Conservation (phyloP, 2,888 invertebrate species). For the Patella depressa region DNA sequence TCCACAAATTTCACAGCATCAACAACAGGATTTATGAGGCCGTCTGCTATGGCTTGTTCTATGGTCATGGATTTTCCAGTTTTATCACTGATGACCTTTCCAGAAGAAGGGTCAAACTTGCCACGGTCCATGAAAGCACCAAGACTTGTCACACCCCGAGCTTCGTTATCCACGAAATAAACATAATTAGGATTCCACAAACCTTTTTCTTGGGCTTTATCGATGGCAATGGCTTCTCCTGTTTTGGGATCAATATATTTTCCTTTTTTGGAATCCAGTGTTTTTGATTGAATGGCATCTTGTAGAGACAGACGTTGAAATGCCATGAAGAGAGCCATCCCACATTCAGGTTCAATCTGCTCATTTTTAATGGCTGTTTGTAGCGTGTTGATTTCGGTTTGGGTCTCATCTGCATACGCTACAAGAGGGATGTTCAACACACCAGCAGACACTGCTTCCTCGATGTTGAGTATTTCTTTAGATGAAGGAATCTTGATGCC, state of each 20-base stretch:
- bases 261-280: slow-evolving; percentile 71
- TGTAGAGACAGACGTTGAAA: slow-evolving; percentile 70
- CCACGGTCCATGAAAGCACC: slow-evolving; percentile 58
- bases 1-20: slow-evolving; percentile 58
- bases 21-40: slow-evolving; percentile 71
- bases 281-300: slow-evolving; percentile 65
- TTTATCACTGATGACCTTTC: slow-evolving; percentile 78
- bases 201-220: slow-evolving; percentile 81
- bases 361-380: slow-evolving; percentile 58
- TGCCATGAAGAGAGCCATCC: slow-evolving; percentile 57
- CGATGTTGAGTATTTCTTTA: slow-evolving; percentile 78
- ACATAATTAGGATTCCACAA: slow-evolving; percentile 58
- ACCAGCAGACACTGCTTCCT: slow-evolving; percentile 66
- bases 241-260: slow-evolving; percentile 68
- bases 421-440: slow-evolving; percentile 56
- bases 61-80: slow-evolving; percentile 77
- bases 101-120: slow-evolving; percentile 76
- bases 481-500: slow-evolving; percentile 82
- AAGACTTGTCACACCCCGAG: slow-evolving; percentile 59
- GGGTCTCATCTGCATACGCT: slow-evolving; percentile 47
- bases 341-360: slow-evolving; percentile 53
- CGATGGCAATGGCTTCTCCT: slow-evolving; percentile 75
- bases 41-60: slow-evolving; percentile 85
- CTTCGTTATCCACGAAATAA: slow-evolving; percentile 64
- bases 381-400: slow-evolving; percentile 50